phyloP scores from a whole-genome alignment of 2,797 vertebrate genomes.

The Oreonectes daqikongensis region DNA sequence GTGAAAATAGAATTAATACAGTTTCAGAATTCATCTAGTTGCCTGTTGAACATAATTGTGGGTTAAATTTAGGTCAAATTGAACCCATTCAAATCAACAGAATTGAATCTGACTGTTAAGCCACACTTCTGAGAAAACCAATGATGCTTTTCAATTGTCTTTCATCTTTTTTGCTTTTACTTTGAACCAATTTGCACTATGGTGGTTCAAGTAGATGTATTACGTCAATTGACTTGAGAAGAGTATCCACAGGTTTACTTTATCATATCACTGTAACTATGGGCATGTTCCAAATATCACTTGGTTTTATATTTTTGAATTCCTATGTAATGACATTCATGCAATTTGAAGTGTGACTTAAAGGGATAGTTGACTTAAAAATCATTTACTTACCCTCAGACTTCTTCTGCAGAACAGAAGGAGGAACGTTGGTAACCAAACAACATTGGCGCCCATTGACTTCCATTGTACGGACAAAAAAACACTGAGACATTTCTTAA shows the following conservation, averaged over 20 bases:
- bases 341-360: background rate
- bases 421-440: no score
- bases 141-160: background rate
- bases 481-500: no score
- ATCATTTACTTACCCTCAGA: no score
- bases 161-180: background rate
- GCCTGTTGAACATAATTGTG: background rate
- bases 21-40: background rate
- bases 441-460: no score
- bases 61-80: background rate
- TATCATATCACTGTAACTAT: background rate
- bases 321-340: background rate
- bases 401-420: no score
- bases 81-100: background rate
- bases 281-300: background rate
- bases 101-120: background rate
- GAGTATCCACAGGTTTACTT: background rate
- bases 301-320: background rate
- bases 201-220: background rate
- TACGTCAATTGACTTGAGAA: background rate
- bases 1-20: slow-evolving; percentile 8
- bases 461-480: no score
- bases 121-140: background rate
- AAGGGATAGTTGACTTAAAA: no score
- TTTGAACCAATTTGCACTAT: background rate